phyloP scores from a whole-genome alignment of 2,888 invertebrate species.

The Eubasilissa splendida region DNA sequence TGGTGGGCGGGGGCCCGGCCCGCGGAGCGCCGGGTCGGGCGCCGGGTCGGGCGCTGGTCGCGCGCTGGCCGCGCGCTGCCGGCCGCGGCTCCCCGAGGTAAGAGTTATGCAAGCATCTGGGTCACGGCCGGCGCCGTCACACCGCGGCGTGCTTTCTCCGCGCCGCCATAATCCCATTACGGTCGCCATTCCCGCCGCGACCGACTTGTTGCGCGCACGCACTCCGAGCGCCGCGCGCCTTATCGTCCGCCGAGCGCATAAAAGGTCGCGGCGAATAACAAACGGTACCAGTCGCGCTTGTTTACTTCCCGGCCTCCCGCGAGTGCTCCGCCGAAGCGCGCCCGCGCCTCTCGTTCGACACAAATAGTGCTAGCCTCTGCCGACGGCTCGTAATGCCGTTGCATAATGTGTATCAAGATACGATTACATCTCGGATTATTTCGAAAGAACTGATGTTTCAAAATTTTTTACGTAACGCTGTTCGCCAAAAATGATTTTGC shows the following conservation, averaged over 20 bases:
- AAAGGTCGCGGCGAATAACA: slow-evolving; percentile 15
- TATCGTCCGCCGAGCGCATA: neutral
- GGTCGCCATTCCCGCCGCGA: slow-evolving; percentile 37
- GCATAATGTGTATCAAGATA: slow-evolving; percentile 1
- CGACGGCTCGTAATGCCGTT: neutral
- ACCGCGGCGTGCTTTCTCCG: slow-evolving; percentile 60
- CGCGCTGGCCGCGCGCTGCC: neutral
- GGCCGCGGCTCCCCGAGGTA: slow-evolving; percentile 5
- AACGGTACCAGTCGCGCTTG: neutral
- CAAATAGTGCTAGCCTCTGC: slow-evolving; percentile 1
- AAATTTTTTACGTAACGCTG: neutral
- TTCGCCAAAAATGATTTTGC: too few relatives aligned
- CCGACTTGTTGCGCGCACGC: slow-evolving; percentile 51
- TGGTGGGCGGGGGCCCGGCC: too few relatives aligned
- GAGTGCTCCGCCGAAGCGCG: neutral
- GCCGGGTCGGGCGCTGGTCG: neutral
- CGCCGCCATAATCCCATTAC: slow-evolving; percentile 60
- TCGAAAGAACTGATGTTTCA: neutral
- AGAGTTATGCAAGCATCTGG: slow-evolving; percentile 53
- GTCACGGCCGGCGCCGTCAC: slow-evolving; percentile 59
- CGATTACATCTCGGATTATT: slow-evolving; percentile 14
- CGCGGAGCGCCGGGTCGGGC: neutral
- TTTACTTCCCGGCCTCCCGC: neutral
- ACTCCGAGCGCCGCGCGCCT: slow-evolving; percentile 1
- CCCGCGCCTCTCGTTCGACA: neutral